Evolutionary conservation across 2,113 vertebrate genomes (phyloP), one percentile per base, ranked within the genome.

Genomic region (Pagrus major): DNA sequence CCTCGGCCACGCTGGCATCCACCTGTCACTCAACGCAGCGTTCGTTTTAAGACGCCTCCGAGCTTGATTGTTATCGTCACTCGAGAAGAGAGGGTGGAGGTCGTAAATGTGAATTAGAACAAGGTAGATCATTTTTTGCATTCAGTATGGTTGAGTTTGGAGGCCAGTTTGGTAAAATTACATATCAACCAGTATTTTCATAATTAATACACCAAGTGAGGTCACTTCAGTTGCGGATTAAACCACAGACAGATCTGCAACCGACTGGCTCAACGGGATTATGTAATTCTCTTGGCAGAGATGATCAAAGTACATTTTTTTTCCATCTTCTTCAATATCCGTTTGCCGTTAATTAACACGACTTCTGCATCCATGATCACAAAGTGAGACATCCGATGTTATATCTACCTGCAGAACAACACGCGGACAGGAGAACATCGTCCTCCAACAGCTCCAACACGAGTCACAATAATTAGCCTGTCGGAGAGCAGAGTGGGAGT

Each of bases 21-120:
- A 93, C 89, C 91, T 93, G 93, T 74, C 91, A 91, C 84, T 93
- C 87, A 86, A 86, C 78, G 27, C 49, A 18, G 2, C 23, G 79
- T 79, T 84, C 80, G 83, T 71, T 86, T 71, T 68, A 76, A 83
- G 63, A 18, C 23, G 33, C 39, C 39, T 67, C 58, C 71, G 37
- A 81, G 71, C 77, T 21, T 5, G 71, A 81, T 71, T 71, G 66
- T 72, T 58, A 72, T 46, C 16, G 5, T 44, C 31, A 12, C 60
- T 59, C 21, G 51, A 71, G 52, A n/a, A 47, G n/a, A 41, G 68
- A 47, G 65, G 71, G 44, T 18, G 69, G 31, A 67, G 68, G 75
- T 68, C 44, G 29, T 27, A 69, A 68, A 67, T 35, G 15, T 51
- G 1, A 39, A 33, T 44, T 15, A 11, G 73, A 61, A 37, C 21